Evolutionary conservation across 2,888 invertebrate species (phyloP), one percentile per base, ranked within the genome.

Genomic region (Muschampia plurimacula): DNA sequence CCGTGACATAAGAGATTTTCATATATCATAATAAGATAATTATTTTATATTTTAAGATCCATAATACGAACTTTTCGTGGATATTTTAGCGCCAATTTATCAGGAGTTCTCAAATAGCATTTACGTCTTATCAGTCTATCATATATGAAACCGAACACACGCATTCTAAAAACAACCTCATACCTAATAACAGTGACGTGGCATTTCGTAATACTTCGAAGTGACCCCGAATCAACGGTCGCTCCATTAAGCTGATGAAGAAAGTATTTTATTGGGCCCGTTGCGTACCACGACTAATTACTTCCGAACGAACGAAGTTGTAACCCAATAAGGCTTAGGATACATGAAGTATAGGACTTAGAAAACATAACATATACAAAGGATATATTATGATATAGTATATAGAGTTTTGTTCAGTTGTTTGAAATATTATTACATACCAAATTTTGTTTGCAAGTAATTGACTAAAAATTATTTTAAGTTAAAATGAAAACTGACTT

Each of bases 201-300:
- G 60, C 60, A 41, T 22, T 60, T 9, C 60, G 60, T 36, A 36
- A n/a, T 36, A n/a, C 28, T 28, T 57, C 28, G 57, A 3, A 12
- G 57, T 7, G 49, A 49, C n/a, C 28, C 28, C 81, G 83, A 82
- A 85, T 83, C 85, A 82, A 72, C 44, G 36, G n/a, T 28, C 83
- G 82, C 80, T 74, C 87, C 88, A 89, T 89, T 88, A 86, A 83
- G 81, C 85, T 87, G 85, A 88, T 89, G 89, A 88, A 88, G 83
- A 85, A 88, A 87, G 86, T 87, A 86, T 86, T 88, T 87, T 87
- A 88, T 84, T 75, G 78, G 74, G 76, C 78, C 80, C 82, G 80
- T 83, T 82, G 77, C 82, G 80, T 82, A 82, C 72, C 62, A 79
- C 76, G 74, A 77, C 81, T 86, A 87, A 87, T 86, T 84, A 83